Conservation (phyloP, 2,888 invertebrate species). For the Leptogaster cylindrica region DNA sequence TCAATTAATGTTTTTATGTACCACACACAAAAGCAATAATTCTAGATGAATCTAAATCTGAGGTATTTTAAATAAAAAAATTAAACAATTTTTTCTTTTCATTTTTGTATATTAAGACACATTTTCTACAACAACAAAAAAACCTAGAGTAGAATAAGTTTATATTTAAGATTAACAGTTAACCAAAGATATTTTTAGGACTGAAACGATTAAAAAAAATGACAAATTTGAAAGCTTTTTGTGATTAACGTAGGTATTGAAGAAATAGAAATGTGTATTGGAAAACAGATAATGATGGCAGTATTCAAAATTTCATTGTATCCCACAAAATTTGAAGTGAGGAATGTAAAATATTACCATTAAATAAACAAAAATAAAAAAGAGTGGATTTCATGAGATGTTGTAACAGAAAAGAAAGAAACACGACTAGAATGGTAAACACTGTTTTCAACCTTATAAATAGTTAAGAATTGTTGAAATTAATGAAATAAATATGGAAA, state of each 20-base stretch:
- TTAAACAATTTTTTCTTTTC: too few relatives aligned
- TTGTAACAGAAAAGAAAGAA: neutral
- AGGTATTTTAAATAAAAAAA: too few relatives aligned
- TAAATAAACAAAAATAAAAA: neutral
- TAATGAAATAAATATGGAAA: conserved; percentile 15
- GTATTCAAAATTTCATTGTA: too few relatives aligned
- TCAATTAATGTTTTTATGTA: too few relatives aligned
- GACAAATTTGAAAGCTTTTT: conserved; percentile 34
- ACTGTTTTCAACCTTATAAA: conserved; percentile 12
- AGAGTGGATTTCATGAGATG: too few relatives aligned
- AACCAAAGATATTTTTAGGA: conserved; percentile 37
- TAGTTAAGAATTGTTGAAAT: conserved; percentile 29
- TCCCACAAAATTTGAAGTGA: too few relatives aligned
- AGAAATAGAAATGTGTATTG: neutral
- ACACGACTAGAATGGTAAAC: conserved; percentile 6
- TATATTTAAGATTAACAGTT: conserved; percentile 28
- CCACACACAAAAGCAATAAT: too few relatives aligned
- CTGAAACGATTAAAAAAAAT: conserved; percentile 19
- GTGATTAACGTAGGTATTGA: conserved; percentile 26
- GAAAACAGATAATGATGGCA: too few relatives aligned
- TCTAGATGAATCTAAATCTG: too few relatives aligned
- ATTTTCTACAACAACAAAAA: conserved; percentile 20
- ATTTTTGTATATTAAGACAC: too few relatives aligned
- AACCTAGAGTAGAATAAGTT: neutral
- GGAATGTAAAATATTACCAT: neutral